Percentiles rank a stretch among this genome's conserved stretches.
phyloP scores from a whole-genome alignment of 1,140 invertebrate genomes.

The Cyclina sinensis region DNA sequence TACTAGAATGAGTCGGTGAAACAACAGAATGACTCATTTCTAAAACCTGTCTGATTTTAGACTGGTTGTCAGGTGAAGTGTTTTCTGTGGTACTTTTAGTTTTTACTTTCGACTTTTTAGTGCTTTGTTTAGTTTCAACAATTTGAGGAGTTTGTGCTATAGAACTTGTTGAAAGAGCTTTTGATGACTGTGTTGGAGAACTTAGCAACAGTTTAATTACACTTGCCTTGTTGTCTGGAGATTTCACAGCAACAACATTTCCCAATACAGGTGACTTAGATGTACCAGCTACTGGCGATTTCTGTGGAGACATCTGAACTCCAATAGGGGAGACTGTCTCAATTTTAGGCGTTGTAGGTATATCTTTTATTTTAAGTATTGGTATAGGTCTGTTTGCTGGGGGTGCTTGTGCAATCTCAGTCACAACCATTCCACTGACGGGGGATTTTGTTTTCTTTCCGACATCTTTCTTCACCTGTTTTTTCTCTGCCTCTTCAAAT shows the following conservation, averaged over 20 bases:
- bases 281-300: slow-evolving; percentile 11
- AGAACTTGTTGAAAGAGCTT: slow-evolving; percentile 66
- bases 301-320: slow-evolving; percentile 17
- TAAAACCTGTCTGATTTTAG: slow-evolving; percentile 43
- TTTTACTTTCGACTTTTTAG: slow-evolving; percentile 28
- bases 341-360: slow-evolving; percentile 34
- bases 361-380: slow-evolving; percentile 56
- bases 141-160: slow-evolving; percentile 55
- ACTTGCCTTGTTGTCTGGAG: slow-evolving; percentile 67
- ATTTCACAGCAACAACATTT: background rate
- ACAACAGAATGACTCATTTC: background rate
- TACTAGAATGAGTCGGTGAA: background rate
- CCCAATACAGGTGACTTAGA: slow-evolving; percentile 1
- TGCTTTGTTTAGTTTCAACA: background rate
- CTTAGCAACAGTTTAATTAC: slow-evolving; percentile 80
- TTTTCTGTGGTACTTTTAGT: background rate
- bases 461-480: slow-evolving; percentile 72
- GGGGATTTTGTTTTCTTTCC: slow-evolving; percentile 72
- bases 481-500: slow-evolving; percentile 94
- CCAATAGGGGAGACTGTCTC: slow-evolving; percentile 15
- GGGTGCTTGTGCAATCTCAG: background rate
- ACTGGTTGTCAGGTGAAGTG: background rate
- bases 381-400: slow-evolving; percentile 49
- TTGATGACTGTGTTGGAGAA: slow-evolving; percentile 74
- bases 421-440: slow-evolving; percentile 24